Base-by-base conservation (phyloP, 2,113 vertebrate genomes). In the Mellivora capensis region DNA sequence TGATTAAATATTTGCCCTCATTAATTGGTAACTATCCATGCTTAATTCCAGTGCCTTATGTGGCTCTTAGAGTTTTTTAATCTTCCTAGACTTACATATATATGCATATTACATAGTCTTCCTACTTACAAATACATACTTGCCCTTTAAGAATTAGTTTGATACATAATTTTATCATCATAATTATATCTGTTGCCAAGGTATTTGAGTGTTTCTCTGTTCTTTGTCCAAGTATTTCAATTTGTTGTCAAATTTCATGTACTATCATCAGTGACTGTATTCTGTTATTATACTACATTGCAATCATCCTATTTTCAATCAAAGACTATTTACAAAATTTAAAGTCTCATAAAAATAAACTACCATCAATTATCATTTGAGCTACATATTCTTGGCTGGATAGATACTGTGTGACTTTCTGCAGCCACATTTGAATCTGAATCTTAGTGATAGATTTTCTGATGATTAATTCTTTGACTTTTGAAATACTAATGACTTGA, bases 231-330 rank as follows among this genome's bases (percentile, higher is more conserved):
- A 57, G n/a, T 90, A 86, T 87, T 91, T 96, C 18, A 69, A 5
- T 95, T 87, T 94, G 71, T 89, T 92, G 57, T 87, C n/a, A 87
- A 59, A 37, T 82, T 95, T 91, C 39, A 83, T 69, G 49, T 93
- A 12, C 39, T 71, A 39, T 89, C 71, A 72, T 93, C 42, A 59
- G 6, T 76, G n/a, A 89, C 8, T 62, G 7, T 87, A 79, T 89
- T 88, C 23, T 10, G 39, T 79, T 79, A 44, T 85, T 93, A 27
- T 80, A 69, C 5, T 89, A 71, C 79, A 39, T 54, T 88, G 44
- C n/a, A 37, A 79, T 79, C 85, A 91, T 87, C 47, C 13, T 86
- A 67, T 93, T 90, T 97, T 93, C 31, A 74, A 52, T 72, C 90
- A 89, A 34, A 90, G 49, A 27, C 47, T 81, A 49, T 49, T 91